Percentiles rank a stretch among this genome's conserved stretches.
phyloP scores from a whole-genome alignment of 1,140 invertebrate species.

The Aphelinus certus region DNA sequence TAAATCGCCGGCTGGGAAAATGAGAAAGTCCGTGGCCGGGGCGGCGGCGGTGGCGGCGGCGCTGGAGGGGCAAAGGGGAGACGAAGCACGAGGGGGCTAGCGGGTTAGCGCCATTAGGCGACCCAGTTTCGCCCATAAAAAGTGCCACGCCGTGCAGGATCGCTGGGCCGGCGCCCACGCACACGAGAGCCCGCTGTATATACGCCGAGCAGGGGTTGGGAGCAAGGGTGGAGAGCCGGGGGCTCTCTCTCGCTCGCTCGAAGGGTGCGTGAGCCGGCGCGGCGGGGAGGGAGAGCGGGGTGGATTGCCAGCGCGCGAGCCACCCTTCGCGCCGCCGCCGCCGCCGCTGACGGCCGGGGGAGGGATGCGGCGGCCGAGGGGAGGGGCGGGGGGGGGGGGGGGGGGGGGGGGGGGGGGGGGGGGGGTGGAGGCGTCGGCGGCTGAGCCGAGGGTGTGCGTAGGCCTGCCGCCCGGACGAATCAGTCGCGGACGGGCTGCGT shows the following conservation, averaged over 20 bases:
- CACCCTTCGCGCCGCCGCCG: not conserved
- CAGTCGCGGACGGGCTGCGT: constrained; percentile 66
- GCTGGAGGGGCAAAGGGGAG: constrained; percentile 7
- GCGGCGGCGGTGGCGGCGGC: too few species aligned
- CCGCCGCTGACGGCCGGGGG: constrained; percentile 13
- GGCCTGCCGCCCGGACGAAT: constrained; percentile 58
- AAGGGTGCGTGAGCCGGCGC: constrained; percentile 37
- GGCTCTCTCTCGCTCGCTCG: constrained; percentile 13
- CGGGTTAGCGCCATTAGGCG: constrained; percentile 45
- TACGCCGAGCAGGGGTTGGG: not conserved
- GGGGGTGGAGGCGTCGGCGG: constrained; percentile 42
- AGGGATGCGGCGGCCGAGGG: constrained; percentile 31
- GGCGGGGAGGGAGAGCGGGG: too few species aligned
- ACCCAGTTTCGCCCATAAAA: constrained; percentile 47
- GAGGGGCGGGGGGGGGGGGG: constrained; percentile 50
- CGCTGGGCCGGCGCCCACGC: constrained; percentile 30
- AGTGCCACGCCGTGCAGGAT: too few species aligned
- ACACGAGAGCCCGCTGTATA: not conserved
- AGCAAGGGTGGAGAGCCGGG: not conserved
- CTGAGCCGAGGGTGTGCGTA: constrained; percentile 62
- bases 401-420: constrained; percentile 24
- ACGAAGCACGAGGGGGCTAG: constrained; percentile 3
- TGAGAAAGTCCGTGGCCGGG: not conserved
- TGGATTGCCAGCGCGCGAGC: constrained; percentile 21
- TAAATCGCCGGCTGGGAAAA: not conserved